Conservation (phyloP, 1,140 invertebrate species). For the Chionoecetes opilio region DNA sequence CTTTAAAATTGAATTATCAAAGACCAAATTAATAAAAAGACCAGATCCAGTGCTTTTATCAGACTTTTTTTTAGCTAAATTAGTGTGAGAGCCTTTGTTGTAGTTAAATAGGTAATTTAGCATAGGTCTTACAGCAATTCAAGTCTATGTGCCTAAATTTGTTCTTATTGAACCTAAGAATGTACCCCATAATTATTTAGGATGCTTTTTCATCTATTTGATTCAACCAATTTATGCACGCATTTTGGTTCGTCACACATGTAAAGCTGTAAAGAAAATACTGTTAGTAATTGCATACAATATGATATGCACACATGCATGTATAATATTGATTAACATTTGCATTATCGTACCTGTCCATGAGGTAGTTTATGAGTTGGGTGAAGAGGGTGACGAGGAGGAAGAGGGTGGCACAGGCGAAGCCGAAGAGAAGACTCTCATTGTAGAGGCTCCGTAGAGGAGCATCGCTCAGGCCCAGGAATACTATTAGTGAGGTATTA, state of each 20-base stretch:
- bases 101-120: too few relatives aligned
- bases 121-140: too few relatives aligned
- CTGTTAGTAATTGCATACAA: not conserved
- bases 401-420: conserved; percentile 90
- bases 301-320: not conserved
- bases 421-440: conserved; percentile 92
- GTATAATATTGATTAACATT: not conserved
- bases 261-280: conserved; percentile 38
- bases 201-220: too few relatives aligned
- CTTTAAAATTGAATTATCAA: too few relatives aligned
- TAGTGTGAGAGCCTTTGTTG: too few relatives aligned
- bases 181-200: not conserved
- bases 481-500: conserved; percentile 85
- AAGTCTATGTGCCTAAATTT: not conserved
- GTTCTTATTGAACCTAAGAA: not conserved
- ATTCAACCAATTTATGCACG: not conserved
- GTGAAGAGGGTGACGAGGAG: conserved; percentile 90
- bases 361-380: conserved; percentile 87
- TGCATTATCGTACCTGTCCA: conserved; percentile 75
- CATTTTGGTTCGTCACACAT: not conserved
- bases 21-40: too few relatives aligned
- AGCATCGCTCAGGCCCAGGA: conserved; percentile 88
- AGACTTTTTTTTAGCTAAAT: too few relatives aligned
- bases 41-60: too few relatives aligned
- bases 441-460: conserved; percentile 91